A percentile compares a stretch with the other conserved stretches of the same genome.
Evolutionary conservation across 2,797 vertebrate species (phyloP).

Genomic region (Crotalus adamanteus): DNA sequence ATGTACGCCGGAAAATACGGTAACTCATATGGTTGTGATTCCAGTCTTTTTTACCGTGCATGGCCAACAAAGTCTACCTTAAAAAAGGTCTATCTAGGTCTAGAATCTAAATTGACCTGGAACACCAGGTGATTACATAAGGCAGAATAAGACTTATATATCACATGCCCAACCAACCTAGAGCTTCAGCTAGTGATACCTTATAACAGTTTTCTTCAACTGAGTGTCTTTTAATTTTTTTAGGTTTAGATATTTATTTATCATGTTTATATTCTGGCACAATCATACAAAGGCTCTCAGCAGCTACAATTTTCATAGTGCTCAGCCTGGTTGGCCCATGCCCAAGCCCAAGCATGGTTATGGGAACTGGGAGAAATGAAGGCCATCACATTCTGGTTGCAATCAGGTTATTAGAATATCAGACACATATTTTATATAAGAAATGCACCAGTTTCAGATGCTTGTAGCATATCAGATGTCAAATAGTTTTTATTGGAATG

Average conservation of each 20-base stretch:
- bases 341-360: background rate
- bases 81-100: background rate
- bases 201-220: background rate
- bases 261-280: background rate
- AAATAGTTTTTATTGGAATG: background rate
- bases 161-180: background rate
- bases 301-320: background rate
- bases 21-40: too few species aligned
- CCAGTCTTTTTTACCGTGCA: background rate
- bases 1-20: too few species aligned
- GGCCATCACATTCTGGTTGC: background rate
- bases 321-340: background rate
- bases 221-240: background rate
- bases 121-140: background rate
- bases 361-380: background rate
- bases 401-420: background rate
- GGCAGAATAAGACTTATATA: background rate
- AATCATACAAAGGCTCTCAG: background rate
- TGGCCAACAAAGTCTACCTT: background rate
- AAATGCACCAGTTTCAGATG: background rate
- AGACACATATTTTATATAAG: background rate
- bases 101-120: background rate
- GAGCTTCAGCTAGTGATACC: background rate
- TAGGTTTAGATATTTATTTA: background rate
- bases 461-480: background rate